Evolutionary conservation across 2,888 invertebrate species (phyloP).

Genomic region (Sminthurinus aureus): DNA sequence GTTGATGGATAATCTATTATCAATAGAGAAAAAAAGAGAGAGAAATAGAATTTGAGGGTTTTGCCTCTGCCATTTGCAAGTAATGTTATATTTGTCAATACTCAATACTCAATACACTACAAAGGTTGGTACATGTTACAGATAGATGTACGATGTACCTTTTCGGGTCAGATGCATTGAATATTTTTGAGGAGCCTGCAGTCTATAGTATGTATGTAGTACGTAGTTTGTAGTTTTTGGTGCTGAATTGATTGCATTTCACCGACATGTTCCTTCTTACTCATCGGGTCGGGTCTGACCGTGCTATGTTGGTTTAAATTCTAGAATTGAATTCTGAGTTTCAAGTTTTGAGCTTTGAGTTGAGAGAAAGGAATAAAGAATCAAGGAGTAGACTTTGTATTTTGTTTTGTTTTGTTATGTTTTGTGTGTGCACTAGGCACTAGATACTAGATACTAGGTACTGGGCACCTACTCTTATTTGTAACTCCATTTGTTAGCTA

Average conservation of each 20-base stretch:
- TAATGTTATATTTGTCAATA: not conserved
- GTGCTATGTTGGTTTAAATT: too few species aligned
- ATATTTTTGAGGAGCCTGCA: too few species aligned
- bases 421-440: not conserved
- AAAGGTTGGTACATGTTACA: not conserved
- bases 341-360: too few species aligned
- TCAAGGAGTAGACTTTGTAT: not conserved
- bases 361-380: too few species aligned
- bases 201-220: not conserved
- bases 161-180: too few species aligned
- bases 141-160: not conserved
- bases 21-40: too few species aligned
- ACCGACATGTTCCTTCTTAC: conserved; percentile 14
- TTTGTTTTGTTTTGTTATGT: not conserved
- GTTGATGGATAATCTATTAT: conserved; percentile 16
- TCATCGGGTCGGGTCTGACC: not conserved
- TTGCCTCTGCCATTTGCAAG: not conserved
- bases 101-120: not conserved
- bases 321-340: too few species aligned
- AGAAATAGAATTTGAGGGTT: not conserved
- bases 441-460: too few species aligned
- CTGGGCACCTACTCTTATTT: too few species aligned
- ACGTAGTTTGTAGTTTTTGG: not conserved
- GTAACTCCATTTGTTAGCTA: too few species aligned
- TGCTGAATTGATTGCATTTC: conserved; percentile 12